Evolutionary conservation across 2,113 vertebrate genomes (phyloP).

Genomic region (Hylia prasina): DNA sequence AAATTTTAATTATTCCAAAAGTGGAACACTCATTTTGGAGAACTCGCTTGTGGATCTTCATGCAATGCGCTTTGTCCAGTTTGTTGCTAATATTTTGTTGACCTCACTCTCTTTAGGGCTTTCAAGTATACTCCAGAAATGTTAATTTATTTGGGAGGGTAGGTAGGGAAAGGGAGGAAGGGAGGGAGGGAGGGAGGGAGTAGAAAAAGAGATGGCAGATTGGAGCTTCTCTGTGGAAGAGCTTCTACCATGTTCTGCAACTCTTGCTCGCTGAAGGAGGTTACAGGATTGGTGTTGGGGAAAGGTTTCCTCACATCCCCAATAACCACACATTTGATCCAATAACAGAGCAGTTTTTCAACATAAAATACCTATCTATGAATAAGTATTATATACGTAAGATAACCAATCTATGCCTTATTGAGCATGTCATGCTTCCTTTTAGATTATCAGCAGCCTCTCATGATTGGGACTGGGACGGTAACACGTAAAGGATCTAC

Average conservation of each 20-base stretch:
- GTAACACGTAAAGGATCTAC: conserved; percentile 85
- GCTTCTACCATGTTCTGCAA: background rate
- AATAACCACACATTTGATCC: background rate
- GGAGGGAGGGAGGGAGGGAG: background rate
- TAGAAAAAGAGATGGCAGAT: background rate
- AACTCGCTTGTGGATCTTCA: background rate
- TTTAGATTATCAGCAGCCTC: conserved; percentile 83
- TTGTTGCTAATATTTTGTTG: background rate
- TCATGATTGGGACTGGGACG: conserved; percentile 80
- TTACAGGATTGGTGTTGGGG: fast-evolving
- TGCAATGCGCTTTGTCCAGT: background rate
- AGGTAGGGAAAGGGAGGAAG: background rate
- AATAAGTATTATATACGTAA: background rate
- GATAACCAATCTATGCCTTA: background rate
- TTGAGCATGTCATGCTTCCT: background rate
- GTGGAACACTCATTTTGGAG: background rate
- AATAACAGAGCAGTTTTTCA: background rate
- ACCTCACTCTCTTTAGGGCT: background rate
- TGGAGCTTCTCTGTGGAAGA: background rate
- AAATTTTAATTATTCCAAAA: conserved; percentile 22
- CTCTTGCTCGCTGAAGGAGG: fast-evolving
- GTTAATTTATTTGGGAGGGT: background rate
- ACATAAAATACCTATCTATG: background rate
- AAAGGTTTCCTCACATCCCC: background rate
- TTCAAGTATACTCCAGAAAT: background rate